phyloP scores from a whole-genome alignment of 2,113 vertebrate species.

The Caretta caretta region DNA sequence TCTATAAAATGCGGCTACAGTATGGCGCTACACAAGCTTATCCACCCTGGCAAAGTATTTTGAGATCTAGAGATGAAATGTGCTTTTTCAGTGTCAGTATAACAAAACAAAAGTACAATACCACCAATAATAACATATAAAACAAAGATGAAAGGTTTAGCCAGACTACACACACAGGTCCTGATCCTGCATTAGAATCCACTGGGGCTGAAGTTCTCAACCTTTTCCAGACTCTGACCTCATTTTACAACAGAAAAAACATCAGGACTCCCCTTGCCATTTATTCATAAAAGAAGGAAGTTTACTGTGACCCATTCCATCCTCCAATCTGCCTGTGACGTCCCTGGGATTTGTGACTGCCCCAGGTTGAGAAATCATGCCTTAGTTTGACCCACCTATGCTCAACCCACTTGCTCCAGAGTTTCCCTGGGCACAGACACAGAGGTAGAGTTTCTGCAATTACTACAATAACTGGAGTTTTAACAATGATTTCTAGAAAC shows the following conservation, averaged over 20 bases:
- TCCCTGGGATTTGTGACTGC: not conserved
- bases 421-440: not conserved
- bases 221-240: not conserved
- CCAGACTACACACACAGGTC: not conserved
- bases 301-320: accelerated
- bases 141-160: not conserved
- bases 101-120: not conserved
- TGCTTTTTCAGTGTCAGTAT: not conserved
- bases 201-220: not conserved
- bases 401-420: not conserved
- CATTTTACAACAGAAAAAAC: not conserved
- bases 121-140: not conserved
- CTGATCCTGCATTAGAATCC: not conserved
- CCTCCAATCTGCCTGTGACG: not conserved
- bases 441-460: not conserved
- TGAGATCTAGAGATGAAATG: not conserved
- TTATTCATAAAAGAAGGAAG: not conserved
- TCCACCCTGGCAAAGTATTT: not conserved
- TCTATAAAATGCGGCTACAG: not conserved
- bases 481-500: not conserved
- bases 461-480: not conserved
- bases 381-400: not conserved
- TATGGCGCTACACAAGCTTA: not conserved
- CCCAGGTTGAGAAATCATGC: not conserved
- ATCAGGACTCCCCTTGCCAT: not conserved